Percentiles rank a stretch among this genome's conserved stretches.
phyloP scores from a whole-genome alignment of 23 tunicate genomes.

The Botrylloides violaceus region DNA sequence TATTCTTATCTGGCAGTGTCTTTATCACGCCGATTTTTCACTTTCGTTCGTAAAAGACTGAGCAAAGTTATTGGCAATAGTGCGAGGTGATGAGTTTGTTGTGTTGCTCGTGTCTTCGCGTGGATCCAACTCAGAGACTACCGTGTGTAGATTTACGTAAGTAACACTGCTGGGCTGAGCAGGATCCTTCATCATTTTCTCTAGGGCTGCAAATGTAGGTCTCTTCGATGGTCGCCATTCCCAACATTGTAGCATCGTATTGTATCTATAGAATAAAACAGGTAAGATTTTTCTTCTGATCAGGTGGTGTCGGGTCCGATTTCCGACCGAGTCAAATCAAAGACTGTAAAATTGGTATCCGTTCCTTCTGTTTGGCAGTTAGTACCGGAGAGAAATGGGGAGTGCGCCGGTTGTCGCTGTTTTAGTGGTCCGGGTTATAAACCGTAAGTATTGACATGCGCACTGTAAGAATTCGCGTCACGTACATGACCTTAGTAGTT shows the following conservation, averaged over 20 bases:
- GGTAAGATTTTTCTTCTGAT: too few species aligned
- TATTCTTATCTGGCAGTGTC: too few species aligned
- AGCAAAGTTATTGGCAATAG: not conserved
- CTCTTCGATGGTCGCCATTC: constrained; percentile 62
- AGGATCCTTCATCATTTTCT: constrained; percentile 11
- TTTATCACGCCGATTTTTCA: not conserved
- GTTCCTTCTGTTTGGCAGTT: too few species aligned
- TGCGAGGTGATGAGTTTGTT: not conserved
- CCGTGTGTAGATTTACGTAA: not conserved
- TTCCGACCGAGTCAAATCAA: too few species aligned
- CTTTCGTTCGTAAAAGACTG: not conserved
- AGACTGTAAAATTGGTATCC: too few species aligned
- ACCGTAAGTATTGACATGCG: too few species aligned
- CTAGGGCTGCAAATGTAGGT: constrained; percentile 44
- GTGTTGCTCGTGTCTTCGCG: not conserved
- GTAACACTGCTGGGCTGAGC: not conserved
- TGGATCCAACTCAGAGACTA: not conserved
- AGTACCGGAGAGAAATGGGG: too few species aligned
- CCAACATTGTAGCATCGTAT: constrained; percentile 75
- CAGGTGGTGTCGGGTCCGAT: too few species aligned
- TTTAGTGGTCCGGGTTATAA: too few species aligned
- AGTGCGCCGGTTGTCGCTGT: too few species aligned
- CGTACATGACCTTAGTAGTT: too few species aligned
- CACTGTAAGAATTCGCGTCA: too few species aligned
- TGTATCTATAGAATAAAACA: constrained; percentile 31